Conservation (phyloP, 2,888 invertebrate species). For the Heterodera filipjevi region DNA sequence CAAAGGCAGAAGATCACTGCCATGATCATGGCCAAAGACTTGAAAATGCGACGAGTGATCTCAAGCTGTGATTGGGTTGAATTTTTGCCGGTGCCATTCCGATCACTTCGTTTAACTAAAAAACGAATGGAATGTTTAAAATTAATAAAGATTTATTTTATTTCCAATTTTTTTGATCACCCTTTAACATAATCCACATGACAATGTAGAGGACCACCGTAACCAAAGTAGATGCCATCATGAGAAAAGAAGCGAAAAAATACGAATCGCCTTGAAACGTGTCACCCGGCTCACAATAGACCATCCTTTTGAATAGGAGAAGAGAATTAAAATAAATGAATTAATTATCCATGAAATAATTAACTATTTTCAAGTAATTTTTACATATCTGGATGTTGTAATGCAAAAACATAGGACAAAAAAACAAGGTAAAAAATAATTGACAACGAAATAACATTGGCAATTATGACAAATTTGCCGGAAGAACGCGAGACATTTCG, state of each 20-base stretch:
- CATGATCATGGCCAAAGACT: neutral
- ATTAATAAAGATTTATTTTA: too few relatives aligned
- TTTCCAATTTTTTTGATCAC: neutral
- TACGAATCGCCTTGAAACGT: constrained; percentile 9
- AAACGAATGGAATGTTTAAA: too few relatives aligned
- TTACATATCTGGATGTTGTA: constrained; percentile 17
- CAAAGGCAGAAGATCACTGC: neutral
- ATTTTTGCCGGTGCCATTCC: neutral
- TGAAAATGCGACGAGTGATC: neutral
- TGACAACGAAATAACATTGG: constrained; percentile 1
- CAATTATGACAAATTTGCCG: neutral
- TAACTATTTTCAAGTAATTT: too few relatives aligned
- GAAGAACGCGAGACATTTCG: neutral
- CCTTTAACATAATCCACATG: constrained; percentile 3
- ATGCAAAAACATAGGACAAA: neutral
- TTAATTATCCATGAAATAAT: neutral
- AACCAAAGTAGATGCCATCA: neutral
- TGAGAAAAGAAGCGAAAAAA: neutral
- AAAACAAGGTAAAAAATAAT: neutral
- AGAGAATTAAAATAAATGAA: neutral
- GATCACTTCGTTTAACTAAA: too few relatives aligned
- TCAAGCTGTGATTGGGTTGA: neutral
- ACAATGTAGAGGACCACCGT: constrained; percentile 3
- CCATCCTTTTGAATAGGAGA: neutral
- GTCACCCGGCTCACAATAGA: constrained; percentile 22